phyloP scores from a whole-genome alignment of 2,797 vertebrate genomes.

The Falco novaeseelandiae region DNA sequence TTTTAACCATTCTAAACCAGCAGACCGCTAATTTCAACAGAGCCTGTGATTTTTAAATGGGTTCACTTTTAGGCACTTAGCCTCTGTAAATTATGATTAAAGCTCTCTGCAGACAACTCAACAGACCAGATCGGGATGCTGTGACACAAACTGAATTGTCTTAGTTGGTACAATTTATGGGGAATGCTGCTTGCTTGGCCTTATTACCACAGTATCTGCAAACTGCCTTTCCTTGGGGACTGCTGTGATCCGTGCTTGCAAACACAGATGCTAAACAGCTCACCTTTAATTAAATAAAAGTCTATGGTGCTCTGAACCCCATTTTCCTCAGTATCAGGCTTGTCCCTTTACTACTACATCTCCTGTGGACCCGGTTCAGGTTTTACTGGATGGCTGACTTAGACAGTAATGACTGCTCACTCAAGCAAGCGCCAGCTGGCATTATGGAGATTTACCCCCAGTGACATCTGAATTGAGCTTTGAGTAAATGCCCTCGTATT shows the following conservation, averaged over 20 bases:
- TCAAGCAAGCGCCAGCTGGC: conserved; percentile 43
- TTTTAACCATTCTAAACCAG: background rate
- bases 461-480: conserved; percentile 55
- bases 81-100: background rate
- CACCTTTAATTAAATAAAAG: background rate
- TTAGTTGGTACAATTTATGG: background rate
- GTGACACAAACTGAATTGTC: background rate
- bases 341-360: background rate
- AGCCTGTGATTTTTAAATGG: background rate
- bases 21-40: background rate
- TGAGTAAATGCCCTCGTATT: conserved; percentile 31
- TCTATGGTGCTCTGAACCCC: background rate
- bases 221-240: background rate
- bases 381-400: background rate
- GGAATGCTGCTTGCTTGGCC: background rate
- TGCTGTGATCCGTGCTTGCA: background rate
- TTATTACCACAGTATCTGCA: background rate
- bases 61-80: background rate
- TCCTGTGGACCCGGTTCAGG: background rate
- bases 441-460: conserved; percentile 22
- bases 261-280: background rate
- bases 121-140: background rate
- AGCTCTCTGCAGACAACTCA: background rate
- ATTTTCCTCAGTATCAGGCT: background rate
- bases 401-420: conserved; percentile 19